A percentile compares a stretch with the other conserved stretches of the same genome.
Conservation (phyloP, 1,140 invertebrate genomes). For the Ridgeia piscesae region DNA sequence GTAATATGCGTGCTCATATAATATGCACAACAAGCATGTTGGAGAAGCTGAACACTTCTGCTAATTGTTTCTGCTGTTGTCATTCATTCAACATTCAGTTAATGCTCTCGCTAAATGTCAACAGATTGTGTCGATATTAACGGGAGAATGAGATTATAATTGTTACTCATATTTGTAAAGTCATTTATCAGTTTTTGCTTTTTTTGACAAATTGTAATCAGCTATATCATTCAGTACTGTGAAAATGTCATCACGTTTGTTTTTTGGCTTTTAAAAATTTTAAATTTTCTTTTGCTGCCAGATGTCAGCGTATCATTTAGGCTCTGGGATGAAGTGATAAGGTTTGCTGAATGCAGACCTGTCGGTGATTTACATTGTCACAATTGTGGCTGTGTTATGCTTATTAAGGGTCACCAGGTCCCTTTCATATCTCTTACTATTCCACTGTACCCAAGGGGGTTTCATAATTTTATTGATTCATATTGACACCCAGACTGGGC, state of each 20-base stretch:
- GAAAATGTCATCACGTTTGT: neutral
- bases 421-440: no score
- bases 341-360: no score
- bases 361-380: no score
- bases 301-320: no score
- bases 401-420: no score
- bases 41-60: neutral
- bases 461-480: no score
- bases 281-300: no score
- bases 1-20: neutral
- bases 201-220: neutral
- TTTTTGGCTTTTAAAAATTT: no score
- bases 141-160: neutral
- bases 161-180: neutral
- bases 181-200: neutral
- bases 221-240: neutral
- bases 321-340: no score
- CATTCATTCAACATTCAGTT: neutral
- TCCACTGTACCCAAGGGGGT: no score
- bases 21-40: neutral
- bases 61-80: neutral
- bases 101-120: neutral
- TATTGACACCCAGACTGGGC: no score
- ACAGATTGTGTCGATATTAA: neutral
- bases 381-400: no score